Evolutionary conservation across 2,113 vertebrate species (phyloP).

Genomic region (Poecilia latipinna): DNA sequence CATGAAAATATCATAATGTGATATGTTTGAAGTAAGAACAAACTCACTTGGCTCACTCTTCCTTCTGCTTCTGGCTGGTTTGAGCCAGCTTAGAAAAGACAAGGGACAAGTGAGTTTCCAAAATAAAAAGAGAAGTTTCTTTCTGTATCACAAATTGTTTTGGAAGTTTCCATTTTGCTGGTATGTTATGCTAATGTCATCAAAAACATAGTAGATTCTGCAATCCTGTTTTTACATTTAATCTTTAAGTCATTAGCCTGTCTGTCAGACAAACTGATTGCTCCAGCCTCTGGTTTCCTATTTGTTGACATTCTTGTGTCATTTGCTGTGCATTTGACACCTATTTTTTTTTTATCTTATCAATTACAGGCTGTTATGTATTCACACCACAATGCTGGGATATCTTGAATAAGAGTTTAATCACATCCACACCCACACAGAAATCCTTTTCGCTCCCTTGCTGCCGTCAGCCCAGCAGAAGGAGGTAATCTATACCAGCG

Average conservation of each 20-base stretch:
- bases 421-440: conserved; percentile 53
- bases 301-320: not conserved
- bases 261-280: not conserved
- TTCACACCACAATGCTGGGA: conserved; percentile 33
- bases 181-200: not conserved
- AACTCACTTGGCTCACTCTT: not conserved
- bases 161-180: not conserved
- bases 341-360: conserved; percentile 22
- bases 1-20: too few species aligned
- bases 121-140: not conserved
- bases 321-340: not conserved
- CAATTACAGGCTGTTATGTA: conserved; percentile 44
- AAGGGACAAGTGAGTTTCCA: not conserved
- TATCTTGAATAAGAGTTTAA: conserved; percentile 57
- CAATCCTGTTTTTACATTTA: not conserved
- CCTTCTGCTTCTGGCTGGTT: not conserved
- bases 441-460: conserved; percentile 24
- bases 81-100: not conserved
- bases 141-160: not conserved
- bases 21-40: too few species aligned
- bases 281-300: not conserved
- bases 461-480: conserved; percentile 30
- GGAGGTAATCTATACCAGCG: conserved; percentile 60
- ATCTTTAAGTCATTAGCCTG: not conserved
- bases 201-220: not conserved